phyloP scores from a whole-genome alignment of 2,113 vertebrate genomes.

The Desmodus rotundus region DNA sequence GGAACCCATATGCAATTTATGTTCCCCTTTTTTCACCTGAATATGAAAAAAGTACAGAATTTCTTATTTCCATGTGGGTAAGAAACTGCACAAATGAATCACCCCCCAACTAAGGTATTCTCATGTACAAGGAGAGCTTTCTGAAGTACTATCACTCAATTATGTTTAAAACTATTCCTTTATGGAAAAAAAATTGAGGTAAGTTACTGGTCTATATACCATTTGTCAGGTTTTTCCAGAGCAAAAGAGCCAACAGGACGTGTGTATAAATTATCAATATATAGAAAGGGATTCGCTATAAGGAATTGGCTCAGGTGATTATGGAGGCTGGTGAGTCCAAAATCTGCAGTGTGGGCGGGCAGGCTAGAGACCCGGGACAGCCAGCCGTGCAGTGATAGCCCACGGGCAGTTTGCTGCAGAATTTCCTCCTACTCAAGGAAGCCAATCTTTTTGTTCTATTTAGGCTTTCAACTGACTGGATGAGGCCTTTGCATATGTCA shows the following conservation, averaged over 20 bases:
- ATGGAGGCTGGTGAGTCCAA: neutral
- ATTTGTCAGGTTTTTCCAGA: neutral
- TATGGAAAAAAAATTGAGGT: neutral
- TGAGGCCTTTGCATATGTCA: neutral
- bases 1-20: neutral
- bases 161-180: neutral
- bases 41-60: neutral
- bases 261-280: neutral
- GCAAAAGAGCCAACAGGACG: neutral
- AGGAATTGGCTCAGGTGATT: neutral
- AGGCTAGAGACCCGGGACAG: no score
- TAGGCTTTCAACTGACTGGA: neutral
- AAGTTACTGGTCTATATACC: neutral
- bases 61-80: neutral
- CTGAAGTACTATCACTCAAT: neutral
- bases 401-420: neutral
- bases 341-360: neutral
- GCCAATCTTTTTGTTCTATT: neutral
- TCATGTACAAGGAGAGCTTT: neutral
- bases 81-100: neutral
- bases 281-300: neutral
- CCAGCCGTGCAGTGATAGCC: accelerated
- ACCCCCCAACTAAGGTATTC: neutral
- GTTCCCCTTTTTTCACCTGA: neutral
- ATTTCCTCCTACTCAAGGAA: neutral